Evolutionary conservation across 1,140 invertebrate genomes (phyloP).

Genomic region (Nasonia giraulti): DNA sequence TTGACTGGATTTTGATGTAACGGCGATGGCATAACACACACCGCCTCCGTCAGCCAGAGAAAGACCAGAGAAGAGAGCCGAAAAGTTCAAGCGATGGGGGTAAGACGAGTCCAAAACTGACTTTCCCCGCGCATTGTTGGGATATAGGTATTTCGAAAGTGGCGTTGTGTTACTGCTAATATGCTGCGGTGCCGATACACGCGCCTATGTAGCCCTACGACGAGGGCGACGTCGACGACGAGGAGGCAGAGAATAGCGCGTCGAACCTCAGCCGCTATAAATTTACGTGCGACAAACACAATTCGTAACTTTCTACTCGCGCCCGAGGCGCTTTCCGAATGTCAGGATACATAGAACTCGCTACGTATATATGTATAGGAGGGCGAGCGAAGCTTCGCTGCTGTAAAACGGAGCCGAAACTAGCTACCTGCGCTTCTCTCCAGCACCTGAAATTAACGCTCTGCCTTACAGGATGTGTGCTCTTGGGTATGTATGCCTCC

Average conservation of each 20-base stretch:
- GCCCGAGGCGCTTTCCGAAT: constrained; percentile 49
- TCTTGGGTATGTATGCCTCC: background rate
- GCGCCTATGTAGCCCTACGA: background rate
- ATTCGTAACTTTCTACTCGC: constrained; percentile 56
- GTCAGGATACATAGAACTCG: constrained; percentile 29
- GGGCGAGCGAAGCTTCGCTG: background rate
- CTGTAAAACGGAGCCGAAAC: no score
- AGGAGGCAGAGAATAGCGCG: constrained; percentile 35
- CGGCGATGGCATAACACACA: no score
- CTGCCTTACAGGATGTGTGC: constrained; percentile 19
- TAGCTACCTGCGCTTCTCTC: background rate
- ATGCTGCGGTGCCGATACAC: background rate
- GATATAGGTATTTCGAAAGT: background rate
- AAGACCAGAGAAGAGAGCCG: no score
- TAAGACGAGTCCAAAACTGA: background rate
- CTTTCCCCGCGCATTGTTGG: background rate
- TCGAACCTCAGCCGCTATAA: constrained; percentile 54
- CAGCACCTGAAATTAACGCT: constrained; percentile 41
- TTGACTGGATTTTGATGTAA: no score
- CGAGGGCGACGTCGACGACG: background rate
- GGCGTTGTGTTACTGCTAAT: background rate
- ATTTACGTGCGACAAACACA: constrained; percentile 59
- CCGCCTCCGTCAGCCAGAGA: no score
- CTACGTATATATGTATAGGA: background rate
- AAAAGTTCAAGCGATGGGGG: no score